phyloP scores from a whole-genome alignment of 2,797 vertebrate genomes.

The Podarcis lilfordi region DNA sequence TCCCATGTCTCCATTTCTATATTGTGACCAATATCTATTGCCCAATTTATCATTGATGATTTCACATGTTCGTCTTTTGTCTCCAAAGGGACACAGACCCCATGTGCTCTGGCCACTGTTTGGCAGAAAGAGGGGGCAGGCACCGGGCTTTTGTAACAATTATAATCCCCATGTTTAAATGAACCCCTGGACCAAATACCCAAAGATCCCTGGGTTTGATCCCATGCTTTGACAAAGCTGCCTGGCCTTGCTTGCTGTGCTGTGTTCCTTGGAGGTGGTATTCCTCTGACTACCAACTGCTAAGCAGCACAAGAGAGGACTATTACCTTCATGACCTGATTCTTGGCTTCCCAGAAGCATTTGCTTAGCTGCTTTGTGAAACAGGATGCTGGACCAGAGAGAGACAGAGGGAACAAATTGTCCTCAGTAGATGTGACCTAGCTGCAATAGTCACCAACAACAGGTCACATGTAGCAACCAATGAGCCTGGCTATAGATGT shows the following conservation, averaged over 20 bases:
- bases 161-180: too few relatives aligned
- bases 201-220: neutral
- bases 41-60: too few relatives aligned
- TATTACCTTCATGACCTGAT: neutral
- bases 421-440: neutral
- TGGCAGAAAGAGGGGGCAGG: too few relatives aligned
- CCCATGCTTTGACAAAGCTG: neutral
- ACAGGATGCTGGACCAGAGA: neutral
- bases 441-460: neutral
- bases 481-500: too few relatives aligned
- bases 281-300: neutral
- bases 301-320: neutral
- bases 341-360: neutral
- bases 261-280: neutral
- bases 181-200: neutral
- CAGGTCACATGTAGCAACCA: neutral
- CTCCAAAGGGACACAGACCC: too few relatives aligned
- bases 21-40: too few relatives aligned
- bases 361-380: neutral
- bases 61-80: too few relatives aligned
- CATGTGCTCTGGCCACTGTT: too few relatives aligned
- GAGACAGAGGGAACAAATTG: neutral
- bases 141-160: too few relatives aligned
- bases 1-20: too few relatives aligned
- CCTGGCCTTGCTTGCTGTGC: neutral